phyloP scores from a whole-genome alignment of 1,140 invertebrate species.

The Microplitis mediator region DNA sequence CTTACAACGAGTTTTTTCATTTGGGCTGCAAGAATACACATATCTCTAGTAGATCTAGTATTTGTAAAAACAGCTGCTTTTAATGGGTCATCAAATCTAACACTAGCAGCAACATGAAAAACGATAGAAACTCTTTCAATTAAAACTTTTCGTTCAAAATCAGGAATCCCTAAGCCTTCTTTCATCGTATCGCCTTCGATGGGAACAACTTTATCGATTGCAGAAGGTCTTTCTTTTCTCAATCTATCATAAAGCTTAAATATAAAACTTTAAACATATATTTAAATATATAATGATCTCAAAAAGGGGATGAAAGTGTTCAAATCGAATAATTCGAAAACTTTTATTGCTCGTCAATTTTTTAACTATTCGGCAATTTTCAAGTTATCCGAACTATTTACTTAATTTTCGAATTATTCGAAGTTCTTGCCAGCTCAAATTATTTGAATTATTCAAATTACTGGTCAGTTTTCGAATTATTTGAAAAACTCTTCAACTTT shows the following conservation, averaged over 20 bases:
- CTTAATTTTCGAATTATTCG: no score
- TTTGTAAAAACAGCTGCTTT: constrained; percentile 71
- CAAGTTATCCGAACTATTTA: no score
- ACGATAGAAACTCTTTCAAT: constrained; percentile 79
- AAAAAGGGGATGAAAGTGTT: no score
- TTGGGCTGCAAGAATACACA: constrained; percentile 69
- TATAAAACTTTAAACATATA: no score
- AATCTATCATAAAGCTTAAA: constrained; percentile 59
- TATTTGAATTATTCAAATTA: no score
- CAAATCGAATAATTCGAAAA: no score
- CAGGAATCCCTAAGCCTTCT: constrained; percentile 65
- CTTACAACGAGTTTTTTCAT: constrained; percentile 72
- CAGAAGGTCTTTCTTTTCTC: constrained; percentile 54
- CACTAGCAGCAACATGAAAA: constrained; percentile 92
- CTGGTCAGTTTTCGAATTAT: no score
- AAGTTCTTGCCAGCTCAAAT: no score
- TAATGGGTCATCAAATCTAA: constrained; percentile 89
- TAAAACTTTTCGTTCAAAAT: constrained; percentile 66
- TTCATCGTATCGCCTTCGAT: constrained; percentile 79
- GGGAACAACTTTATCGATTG: constrained; percentile 75
- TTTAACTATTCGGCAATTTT: no score
- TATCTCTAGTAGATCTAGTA: constrained; percentile 69
- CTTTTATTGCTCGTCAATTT: no score
- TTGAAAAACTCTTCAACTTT: no score
- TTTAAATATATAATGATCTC: background rate